Conservation (phyloP, 2,797 vertebrate genomes). For the Hydrocynus forskahlii region DNA sequence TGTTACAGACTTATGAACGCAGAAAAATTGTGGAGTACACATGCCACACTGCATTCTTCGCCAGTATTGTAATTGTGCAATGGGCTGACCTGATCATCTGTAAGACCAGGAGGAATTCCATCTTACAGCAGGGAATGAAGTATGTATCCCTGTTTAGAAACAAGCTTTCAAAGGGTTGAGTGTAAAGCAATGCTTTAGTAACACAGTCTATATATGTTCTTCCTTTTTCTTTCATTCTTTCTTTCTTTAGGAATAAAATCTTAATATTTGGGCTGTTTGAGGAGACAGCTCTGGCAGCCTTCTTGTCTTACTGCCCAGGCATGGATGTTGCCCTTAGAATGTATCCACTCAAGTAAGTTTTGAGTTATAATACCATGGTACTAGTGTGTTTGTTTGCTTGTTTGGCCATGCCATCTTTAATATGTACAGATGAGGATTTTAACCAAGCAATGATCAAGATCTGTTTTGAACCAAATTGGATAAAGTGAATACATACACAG, state of each 20-base stretch:
- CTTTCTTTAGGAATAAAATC: slow-evolving; percentile 87
- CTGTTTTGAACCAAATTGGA: not conserved
- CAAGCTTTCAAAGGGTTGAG: not conserved
- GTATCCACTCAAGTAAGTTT: slow-evolving; percentile 95
- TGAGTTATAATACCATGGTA: not conserved
- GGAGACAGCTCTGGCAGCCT: slow-evolving; percentile 93
- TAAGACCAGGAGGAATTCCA: slow-evolving; percentile 95
- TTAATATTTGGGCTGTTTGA: slow-evolving; percentile 97
- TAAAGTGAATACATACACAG: not conserved
- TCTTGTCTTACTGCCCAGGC: slow-evolving; percentile 95
- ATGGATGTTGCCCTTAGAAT: slow-evolving; percentile 95
- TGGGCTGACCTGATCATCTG: slow-evolving; percentile 98
- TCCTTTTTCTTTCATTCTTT: no score
- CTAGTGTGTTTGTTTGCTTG: not conserved
- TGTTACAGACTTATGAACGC: slow-evolving; percentile 87
- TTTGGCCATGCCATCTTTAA: not conserved
- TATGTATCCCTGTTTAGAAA: slow-evolving; percentile 71
- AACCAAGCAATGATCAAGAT: not conserved
- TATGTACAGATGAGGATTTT: not conserved
- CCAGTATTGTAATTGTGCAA: slow-evolving; percentile 94
- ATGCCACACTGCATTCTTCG: slow-evolving; percentile 95
- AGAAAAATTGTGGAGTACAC: slow-evolving; percentile 97
- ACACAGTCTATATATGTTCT: no score
- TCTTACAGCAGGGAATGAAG: slow-evolving; percentile 98
- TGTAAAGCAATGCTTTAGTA: not conserved